A percentile compares a stretch with the other conserved stretches of the same genome.
phyloP scores from a whole-genome alignment of 2,888 invertebrate species.

The Apodemia zela region DNA sequence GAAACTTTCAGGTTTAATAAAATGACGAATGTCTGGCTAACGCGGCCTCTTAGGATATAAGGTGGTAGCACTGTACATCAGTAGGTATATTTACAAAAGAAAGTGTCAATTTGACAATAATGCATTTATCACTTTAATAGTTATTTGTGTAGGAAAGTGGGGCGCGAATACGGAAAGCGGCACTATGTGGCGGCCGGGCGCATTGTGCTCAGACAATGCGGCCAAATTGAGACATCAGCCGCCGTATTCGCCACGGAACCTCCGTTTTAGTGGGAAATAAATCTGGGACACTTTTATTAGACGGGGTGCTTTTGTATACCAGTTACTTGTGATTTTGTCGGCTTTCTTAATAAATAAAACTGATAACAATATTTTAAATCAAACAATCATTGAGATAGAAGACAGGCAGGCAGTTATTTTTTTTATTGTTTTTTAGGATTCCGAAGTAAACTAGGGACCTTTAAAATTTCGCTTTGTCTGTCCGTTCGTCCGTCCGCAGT shows the following conservation, averaged over 20 bases:
- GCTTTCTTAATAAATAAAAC: background rate
- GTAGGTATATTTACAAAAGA: conserved; percentile 8
- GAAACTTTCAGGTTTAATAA: too few relatives aligned
- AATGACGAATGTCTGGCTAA: too few relatives aligned
- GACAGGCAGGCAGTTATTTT: too few relatives aligned
- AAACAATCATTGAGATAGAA: too few relatives aligned
- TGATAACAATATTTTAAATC: background rate
- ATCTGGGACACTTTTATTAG: background rate
- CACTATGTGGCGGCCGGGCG: conserved; percentile 29
- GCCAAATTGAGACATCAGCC: conserved; percentile 65
- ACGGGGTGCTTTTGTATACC: background rate
- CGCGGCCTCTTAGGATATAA: too few relatives aligned
- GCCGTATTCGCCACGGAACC: conserved; percentile 59
- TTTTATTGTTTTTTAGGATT: too few relatives aligned
- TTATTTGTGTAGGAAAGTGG: conserved; percentile 9
- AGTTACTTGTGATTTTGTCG: background rate
- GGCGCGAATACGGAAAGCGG: conserved; percentile 16
- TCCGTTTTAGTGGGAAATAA: conserved; percentile 30
- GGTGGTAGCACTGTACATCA: too few relatives aligned
- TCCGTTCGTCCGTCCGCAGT: too few relatives aligned
- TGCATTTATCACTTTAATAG: conserved; percentile 1
- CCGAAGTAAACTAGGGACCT: too few relatives aligned
- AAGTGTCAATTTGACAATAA: background rate
- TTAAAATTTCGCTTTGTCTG: too few relatives aligned
- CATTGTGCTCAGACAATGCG: conserved; percentile 50